phyloP scores from a whole-genome alignment of 2,113 vertebrate genomes.

The Heterotilapia buettikoferi region DNA sequence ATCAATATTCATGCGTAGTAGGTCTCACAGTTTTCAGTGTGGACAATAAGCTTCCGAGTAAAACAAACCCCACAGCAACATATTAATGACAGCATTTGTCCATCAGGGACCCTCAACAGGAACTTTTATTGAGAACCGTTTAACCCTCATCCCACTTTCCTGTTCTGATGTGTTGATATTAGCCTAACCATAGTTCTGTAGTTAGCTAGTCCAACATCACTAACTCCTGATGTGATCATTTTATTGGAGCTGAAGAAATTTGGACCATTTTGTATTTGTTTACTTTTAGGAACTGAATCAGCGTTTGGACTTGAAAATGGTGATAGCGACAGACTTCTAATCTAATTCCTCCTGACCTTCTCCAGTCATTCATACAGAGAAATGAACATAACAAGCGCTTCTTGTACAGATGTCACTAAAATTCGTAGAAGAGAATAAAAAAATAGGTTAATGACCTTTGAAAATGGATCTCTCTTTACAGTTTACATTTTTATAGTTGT shows the following conservation, averaged over 20 bases:
- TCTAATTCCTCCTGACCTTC: not conserved
- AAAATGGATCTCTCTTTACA: not conserved
- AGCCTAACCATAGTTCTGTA: not conserved
- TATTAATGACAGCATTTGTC: not conserved
- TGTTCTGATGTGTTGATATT: not conserved
- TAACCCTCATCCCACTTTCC: not conserved
- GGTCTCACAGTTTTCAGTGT: not conserved
- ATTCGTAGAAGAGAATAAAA: not conserved
- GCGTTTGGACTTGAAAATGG: not conserved
- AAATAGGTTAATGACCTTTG: not conserved
- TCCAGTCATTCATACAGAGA: not conserved
- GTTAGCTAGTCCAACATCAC: not conserved
- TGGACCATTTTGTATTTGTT: not conserved
- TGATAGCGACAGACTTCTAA: not conserved
- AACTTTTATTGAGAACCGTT: not conserved
- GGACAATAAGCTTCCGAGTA: not conserved
- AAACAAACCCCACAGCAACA: not conserved
- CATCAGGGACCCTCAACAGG: not conserved
- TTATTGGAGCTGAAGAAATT: not conserved
- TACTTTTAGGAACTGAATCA: not conserved
- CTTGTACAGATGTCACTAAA: not conserved
- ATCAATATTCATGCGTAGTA: not conserved
- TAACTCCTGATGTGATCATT: not conserved
- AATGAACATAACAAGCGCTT: not conserved
- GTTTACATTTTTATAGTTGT: not conserved